Evolutionary conservation across 30 jellyfish, hydroid and myxozoan genomes (phyloP), one percentile per base, ranked within the genome.

Genomic region (Pelagia noctiluca): DNA sequence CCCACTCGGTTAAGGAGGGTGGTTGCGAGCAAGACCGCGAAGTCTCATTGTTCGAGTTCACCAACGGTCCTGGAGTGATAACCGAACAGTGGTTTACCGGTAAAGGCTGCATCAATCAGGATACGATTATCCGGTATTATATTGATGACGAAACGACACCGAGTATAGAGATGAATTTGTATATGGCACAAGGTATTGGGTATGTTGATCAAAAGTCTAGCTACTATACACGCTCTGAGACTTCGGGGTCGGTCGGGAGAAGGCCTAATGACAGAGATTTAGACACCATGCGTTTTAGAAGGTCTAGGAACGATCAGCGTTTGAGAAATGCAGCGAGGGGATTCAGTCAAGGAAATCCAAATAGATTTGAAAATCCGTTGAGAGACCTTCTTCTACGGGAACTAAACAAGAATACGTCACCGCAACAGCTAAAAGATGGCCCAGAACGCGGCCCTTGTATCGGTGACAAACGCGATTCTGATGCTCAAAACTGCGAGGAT

Each of bases 21-120:
- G 76, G 78, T 25, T 90, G 97, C 53, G 65, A n/a, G 13, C 80
- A 70, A 19, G 71, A 76, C 61, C 80, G 48, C 11, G 97, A 90
- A 34, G 63, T 73, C 1, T 52, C 85, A 1, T 49, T 90, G 35
- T 82, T 83, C 42, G 86, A 72, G 63, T 72, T 47, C 68, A 63
- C 75, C 47, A 19, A 47, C 19, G 97, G 96, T 33, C 97, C 97
- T 10, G 97, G 97, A 23, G 96, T 90, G n/a, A 67, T 90, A 53
- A 90, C 97, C 2, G 97, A 90, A 75, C 97, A 90, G 53, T 90
- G 97, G 97, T 90, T 83, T 37, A 74, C 97, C 1, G 92, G 97
- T 25, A 72, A 68, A 46, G 89, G 84, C 61, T 90, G 97, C 88
- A 68, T 90, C 16, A 67, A 74, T 33, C 88, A 80, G 35, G 84